Evolutionary conservation across 2,888 invertebrate species (phyloP).

Genomic region (Ptychoptera albimana): DNA sequence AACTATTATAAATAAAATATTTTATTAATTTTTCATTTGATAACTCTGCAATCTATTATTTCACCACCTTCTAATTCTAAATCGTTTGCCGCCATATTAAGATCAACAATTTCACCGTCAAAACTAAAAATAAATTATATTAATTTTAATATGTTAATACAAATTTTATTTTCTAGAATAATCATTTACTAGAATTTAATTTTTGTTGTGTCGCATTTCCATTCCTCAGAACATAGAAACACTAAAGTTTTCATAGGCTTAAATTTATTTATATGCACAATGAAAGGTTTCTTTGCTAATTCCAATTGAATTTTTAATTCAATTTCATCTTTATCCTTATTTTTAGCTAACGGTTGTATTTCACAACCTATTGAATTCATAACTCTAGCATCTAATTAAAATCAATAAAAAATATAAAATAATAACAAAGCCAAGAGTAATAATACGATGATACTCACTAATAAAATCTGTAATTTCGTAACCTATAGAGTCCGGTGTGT

Average conservation of each 20-base stretch:
- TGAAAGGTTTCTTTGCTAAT: constrained; percentile 19
- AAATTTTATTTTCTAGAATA: background rate
- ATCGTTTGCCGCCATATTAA: constrained; percentile 19
- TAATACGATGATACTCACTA: constrained; percentile 14
- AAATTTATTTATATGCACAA: constrained; percentile 17
- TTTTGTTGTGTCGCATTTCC: constrained; percentile 12
- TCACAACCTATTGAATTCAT: background rate
- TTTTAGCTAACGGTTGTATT: background rate
- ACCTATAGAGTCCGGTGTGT: constrained; percentile 20
- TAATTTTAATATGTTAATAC: background rate
- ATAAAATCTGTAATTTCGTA: constrained; percentile 20
- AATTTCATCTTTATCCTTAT: constrained; percentile 13
- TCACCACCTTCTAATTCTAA: constrained; percentile 25
- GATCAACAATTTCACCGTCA: constrained; percentile 22
- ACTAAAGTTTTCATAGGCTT: constrained; percentile 20
- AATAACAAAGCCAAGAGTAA: background rate
- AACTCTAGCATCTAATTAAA: constrained; percentile 1
- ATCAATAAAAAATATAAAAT: background rate
- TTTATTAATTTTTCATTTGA: constrained; percentile 17
- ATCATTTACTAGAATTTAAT: background rate
- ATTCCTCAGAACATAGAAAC: constrained; percentile 23
- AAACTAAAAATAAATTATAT: constrained; percentile 14
- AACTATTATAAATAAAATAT: background rate
- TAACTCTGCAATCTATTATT: constrained; percentile 19
- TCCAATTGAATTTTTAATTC: constrained; percentile 23